These are phyloP conservation scores for Eurystomus gularis DNA, from an alignment of 2,113 vertebrate genomes.

Conservation along the genomic window DNA sequence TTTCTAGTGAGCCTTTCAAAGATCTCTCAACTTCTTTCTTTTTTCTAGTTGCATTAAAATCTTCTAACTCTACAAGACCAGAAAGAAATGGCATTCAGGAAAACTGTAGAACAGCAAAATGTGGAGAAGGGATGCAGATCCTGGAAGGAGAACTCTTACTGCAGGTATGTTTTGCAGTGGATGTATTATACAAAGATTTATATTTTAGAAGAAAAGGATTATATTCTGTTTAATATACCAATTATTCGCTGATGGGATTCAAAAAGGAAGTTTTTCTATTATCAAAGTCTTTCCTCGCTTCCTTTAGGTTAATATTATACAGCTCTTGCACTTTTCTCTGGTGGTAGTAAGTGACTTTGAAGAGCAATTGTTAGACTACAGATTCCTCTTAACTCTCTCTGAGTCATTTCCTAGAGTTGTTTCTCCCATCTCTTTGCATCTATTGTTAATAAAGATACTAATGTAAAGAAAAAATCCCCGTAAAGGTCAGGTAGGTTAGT, in stretches of 20 bases:
- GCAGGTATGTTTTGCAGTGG: slow-evolving; percentile 70
- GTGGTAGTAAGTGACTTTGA: neutral
- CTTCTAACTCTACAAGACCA: slow-evolving; percentile 42
- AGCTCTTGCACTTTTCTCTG: neutral
- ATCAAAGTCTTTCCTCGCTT: neutral
- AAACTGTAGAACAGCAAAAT: slow-evolving; percentile 25
- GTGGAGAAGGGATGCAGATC: slow-evolving; percentile 61
- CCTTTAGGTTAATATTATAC: neutral
- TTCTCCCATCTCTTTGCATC: neutral
- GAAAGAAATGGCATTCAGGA: slow-evolving; percentile 74
- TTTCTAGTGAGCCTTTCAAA: neutral
- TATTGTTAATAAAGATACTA: neutral
- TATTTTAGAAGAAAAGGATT: neutral
- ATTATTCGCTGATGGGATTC: neutral
- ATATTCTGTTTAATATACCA: neutral
- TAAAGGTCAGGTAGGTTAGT: neutral
- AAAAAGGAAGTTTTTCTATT: neutral
- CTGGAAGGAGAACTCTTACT: slow-evolving; percentile 82
- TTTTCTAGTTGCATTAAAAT: slow-evolving; percentile 77
- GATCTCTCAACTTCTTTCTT: neutral
- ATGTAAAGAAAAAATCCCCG: neutral
- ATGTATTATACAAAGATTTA: neutral
- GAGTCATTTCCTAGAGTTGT: neutral
- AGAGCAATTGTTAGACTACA: neutral
- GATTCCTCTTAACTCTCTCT: neutral